Evolutionary conservation across 1,140 invertebrate genomes (phyloP), one percentile per base, ranked within the genome.

Genomic region (Stenopsyche tienmushanensis): DNA sequence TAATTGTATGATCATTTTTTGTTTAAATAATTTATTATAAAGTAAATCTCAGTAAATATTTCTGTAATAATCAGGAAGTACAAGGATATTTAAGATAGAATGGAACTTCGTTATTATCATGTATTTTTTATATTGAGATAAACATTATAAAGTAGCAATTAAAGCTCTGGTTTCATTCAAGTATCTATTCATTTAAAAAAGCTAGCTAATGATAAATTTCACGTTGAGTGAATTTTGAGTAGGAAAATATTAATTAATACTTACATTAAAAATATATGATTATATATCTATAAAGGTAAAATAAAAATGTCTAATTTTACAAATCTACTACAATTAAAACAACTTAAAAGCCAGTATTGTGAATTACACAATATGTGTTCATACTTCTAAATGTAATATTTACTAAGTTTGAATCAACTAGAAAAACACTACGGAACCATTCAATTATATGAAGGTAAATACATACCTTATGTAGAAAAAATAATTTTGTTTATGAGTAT

Each of bases 291-390:
- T 49, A 1, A 20, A 20, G 10, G 23, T 21, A 23, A 52, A 25
- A 23, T 24, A 13, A 24, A 23, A 24, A 24, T 18, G 23, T 45
- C 10, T 49, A 49, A 49, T 49, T 15, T 1, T 20, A 21, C 26
- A 52, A 52, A 52, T 3, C 49, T 52, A 52, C 49, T 25, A 52
- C 49, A 52, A n/a, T n/a, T 52, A 52, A 23, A 52, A 52, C 45
- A 49, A n/a, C 7, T 24, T 18, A 2, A 9, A 52, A 52, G 49
- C 49, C 49, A 52, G 26, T 52, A 20, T 25, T 52, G 26, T 23
- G n/a, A n/a, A n/a, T n/a, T n/a, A n/a, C n/a, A n/a, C n/a, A n/a
- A n/a, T n/a, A n/a, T n/a, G n/a, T n/a, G n/a, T n/a, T n/a, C 29
- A 34, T 13, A 34, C 29, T 34, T 34, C 29, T 34, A 34, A 34